Conservation (phyloP, 1,140 invertebrate genomes). For the Lineus longissimus region DNA sequence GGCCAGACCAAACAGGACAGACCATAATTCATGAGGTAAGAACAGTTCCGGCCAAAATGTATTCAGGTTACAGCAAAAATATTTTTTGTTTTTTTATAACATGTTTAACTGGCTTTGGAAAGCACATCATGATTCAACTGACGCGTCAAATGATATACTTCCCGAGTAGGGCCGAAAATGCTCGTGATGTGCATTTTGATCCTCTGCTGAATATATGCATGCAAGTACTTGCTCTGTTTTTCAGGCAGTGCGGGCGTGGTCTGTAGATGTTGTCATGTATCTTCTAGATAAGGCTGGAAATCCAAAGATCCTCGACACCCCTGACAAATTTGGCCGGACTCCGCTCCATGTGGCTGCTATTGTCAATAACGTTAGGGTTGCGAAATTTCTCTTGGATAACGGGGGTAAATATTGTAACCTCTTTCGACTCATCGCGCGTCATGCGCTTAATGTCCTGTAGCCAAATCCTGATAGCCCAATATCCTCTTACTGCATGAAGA, state of each 20-base stretch:
- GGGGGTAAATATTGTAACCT: constrained; percentile 10
- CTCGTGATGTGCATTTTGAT: background rate
- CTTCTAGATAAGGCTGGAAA: constrained; percentile 23
- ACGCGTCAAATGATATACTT: too few relatives aligned
- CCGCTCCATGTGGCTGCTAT: constrained; percentile 31
- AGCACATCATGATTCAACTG: too few relatives aligned
- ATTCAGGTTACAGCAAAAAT: background rate
- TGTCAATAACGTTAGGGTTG: constrained; percentile 24
- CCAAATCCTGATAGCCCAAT: too few relatives aligned
- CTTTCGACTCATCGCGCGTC: background rate
- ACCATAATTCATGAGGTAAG: constrained; percentile 22
- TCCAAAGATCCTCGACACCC: constrained; percentile 11
- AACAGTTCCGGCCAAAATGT: too few relatives aligned
- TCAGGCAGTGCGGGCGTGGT: constrained; percentile 20
- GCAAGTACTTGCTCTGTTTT: background rate
- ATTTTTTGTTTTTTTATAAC: too few relatives aligned
- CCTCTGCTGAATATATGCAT: background rate
- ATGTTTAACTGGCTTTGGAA: too few relatives aligned
- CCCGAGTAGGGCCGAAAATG: too few relatives aligned
- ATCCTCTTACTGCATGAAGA: too few relatives aligned
- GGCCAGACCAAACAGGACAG: constrained; percentile 20
- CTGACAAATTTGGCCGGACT: constrained; percentile 24
- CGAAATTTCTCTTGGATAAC: constrained; percentile 20
- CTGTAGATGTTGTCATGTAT: constrained; percentile 25
- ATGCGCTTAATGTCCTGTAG: background rate